Evolutionary conservation across 92 coral and sea anemone species (phyloP).

Genomic region (Zoanthus sociatus): DNA sequence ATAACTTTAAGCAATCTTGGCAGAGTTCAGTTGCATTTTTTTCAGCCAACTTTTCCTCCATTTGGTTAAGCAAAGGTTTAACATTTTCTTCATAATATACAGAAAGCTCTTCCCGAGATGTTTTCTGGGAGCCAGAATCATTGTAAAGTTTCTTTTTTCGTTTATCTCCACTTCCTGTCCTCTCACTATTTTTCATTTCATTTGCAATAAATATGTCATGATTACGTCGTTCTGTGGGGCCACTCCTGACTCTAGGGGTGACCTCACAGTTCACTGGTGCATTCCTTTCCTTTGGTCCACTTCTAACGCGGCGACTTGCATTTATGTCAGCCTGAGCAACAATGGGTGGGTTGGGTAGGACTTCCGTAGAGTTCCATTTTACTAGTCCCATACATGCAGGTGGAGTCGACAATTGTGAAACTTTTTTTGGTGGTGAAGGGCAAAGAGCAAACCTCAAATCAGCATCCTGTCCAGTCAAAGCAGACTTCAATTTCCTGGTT

Average conservation of each 20-base stretch:
- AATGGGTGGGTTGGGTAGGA: conserved; percentile 76
- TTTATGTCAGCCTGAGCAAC: conserved; percentile 55
- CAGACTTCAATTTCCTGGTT: conserved; percentile 56
- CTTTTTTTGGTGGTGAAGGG: conserved; percentile 80
- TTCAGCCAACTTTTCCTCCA: conserved; percentile 82
- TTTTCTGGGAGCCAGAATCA: conserved; percentile 60
- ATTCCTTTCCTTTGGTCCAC: conserved; percentile 91
- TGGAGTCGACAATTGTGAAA: conserved; percentile 65
- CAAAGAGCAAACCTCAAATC: conserved; percentile 49
- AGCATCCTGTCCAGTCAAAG: conserved; percentile 55
- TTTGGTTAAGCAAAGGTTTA: conserved; percentile 82
- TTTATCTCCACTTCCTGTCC: conserved; percentile 74
- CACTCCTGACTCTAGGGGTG: conserved; percentile 63
- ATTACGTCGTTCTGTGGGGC: conserved; percentile 53
- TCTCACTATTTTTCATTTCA: conserved; percentile 57
- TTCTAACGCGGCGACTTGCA: conserved; percentile 80
- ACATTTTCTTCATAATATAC: conserved; percentile 82
- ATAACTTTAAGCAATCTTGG: conserved; percentile 85
- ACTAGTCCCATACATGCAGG: conserved; percentile 44
- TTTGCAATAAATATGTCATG: conserved; percentile 46
- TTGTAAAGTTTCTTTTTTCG: conserved; percentile 61
- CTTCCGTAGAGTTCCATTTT: conserved; percentile 74
- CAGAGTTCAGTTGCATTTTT: conserved; percentile 75
- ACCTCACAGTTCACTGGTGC: conserved; percentile 60
- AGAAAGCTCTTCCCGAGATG: conserved; percentile 76